Conservation (phyloP, 2,888 invertebrate genomes). For the Gymnosoma rotundatum region DNA sequence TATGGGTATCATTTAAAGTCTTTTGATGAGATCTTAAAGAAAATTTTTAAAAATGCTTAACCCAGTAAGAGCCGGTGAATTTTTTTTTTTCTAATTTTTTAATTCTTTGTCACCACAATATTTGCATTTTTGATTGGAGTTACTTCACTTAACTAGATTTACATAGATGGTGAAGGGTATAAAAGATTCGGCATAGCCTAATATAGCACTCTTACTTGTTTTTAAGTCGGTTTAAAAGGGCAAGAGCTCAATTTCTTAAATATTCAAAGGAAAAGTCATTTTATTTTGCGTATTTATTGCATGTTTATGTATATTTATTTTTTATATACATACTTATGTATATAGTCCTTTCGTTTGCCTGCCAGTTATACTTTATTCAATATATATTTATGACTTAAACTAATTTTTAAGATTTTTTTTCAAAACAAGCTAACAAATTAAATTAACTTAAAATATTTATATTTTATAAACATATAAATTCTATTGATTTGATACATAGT, state of each 20-base stretch:
- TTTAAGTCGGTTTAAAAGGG: too few relatives aligned
- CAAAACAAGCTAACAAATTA: constrained; percentile 12
- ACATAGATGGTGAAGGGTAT: too few relatives aligned
- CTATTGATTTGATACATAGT: not conserved
- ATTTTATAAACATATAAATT: not conserved
- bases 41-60: too few relatives aligned
- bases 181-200: too few relatives aligned
- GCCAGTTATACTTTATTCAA: constrained; percentile 1
- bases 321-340: constrained; percentile 23
- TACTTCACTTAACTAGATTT: too few relatives aligned
- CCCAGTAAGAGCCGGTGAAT: too few relatives aligned
- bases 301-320: constrained; percentile 22
- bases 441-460: not conserved
- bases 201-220: too few relatives aligned
- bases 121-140: too few relatives aligned
- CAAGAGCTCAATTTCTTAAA: not conserved
- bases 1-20: too few relatives aligned
- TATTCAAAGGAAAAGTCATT: not conserved
- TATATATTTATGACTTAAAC: not conserved
- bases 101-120: too few relatives aligned
- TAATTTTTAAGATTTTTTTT: not conserved
- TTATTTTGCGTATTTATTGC: not conserved
- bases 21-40: too few relatives aligned
- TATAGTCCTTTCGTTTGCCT: constrained; percentile 8
- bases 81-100: too few relatives aligned